These are phyloP conservation scores for Oxystoma pomonae DNA, from an alignment of 2,888 invertebrate genomes.

Conservation along the genomic window DNA sequence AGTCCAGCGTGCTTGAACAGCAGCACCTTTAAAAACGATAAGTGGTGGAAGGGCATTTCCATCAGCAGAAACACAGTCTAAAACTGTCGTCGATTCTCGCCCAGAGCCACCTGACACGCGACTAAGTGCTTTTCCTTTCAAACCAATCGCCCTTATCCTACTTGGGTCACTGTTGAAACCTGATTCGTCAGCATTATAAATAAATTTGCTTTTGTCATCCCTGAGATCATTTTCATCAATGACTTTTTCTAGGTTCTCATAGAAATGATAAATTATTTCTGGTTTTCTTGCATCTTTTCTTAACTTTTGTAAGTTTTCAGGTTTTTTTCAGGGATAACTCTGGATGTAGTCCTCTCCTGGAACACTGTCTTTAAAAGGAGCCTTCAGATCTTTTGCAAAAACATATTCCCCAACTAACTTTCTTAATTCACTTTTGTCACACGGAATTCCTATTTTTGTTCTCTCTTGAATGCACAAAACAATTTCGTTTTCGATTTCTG, in stretches of 20 bases:
- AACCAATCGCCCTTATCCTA: conserved; percentile 28
- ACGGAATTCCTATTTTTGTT: conserved; percentile 24
- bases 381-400: no score
- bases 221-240: conserved; percentile 7
- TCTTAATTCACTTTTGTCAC: no score
- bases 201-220: conserved; percentile 10
- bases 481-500: conserved; percentile 6
- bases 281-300: conserved; percentile 27
- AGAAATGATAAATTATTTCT: conserved; percentile 31
- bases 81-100: no score
- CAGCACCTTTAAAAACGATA: conserved; percentile 30
- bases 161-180: conserved; percentile 30
- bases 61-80: no score
- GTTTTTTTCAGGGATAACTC: no score
- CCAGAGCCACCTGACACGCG: no score
- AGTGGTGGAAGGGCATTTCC: conserved; percentile 26
- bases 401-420: no score
- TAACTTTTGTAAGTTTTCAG: conserved; percentile 31
- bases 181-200: conserved; percentile 31
- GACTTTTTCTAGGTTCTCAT: conserved; percentile 24
- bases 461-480: no score
- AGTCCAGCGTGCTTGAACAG: conserved; percentile 25
- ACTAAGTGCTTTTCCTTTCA: no score
- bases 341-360: no score
- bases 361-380: no score